These are phyloP conservation scores for Philonicus albiceps DNA, from an alignment of 2,888 invertebrate species.

Conservation along the genomic window DNA sequence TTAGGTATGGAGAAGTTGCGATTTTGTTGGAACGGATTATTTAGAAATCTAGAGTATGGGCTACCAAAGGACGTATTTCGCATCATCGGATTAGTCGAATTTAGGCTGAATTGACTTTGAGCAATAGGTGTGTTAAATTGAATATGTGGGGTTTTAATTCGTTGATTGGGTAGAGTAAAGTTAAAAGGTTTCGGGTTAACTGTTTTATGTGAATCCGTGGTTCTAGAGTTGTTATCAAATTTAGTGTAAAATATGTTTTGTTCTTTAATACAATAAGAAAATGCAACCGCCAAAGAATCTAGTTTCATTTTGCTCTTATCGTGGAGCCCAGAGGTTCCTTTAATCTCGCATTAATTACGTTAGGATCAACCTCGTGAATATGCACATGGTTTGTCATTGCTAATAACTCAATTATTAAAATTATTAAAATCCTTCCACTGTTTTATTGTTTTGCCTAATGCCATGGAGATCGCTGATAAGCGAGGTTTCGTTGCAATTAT, in stretches of 20 bases:
- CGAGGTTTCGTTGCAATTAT: too few species aligned
- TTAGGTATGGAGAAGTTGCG: neutral
- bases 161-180: neutral
- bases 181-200: too few species aligned
- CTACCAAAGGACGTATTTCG: neutral
- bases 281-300: conserved; percentile 46
- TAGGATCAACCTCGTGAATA: conserved; percentile 48
- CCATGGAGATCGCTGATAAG: conserved; percentile 43
- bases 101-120: too few species aligned
- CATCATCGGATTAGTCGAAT: neutral
- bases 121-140: neutral
- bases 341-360: conserved; percentile 49
- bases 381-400: conserved; percentile 49
- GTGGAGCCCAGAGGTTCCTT: conserved; percentile 50
- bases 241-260: conserved; percentile 46
- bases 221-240: too few species aligned
- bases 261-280: conserved; percentile 49
- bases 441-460: conserved; percentile 43
- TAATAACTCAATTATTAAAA: conserved; percentile 50
- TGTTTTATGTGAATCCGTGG: too few species aligned
- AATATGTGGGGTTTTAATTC: neutral
- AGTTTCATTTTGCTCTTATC: conserved; percentile 50
- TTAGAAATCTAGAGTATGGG: neutral
- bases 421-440: conserved; percentile 47
- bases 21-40: neutral